Evolutionary conservation across 2,113 vertebrate genomes (phyloP).

Genomic region (Narcine bancroftii): DNA sequence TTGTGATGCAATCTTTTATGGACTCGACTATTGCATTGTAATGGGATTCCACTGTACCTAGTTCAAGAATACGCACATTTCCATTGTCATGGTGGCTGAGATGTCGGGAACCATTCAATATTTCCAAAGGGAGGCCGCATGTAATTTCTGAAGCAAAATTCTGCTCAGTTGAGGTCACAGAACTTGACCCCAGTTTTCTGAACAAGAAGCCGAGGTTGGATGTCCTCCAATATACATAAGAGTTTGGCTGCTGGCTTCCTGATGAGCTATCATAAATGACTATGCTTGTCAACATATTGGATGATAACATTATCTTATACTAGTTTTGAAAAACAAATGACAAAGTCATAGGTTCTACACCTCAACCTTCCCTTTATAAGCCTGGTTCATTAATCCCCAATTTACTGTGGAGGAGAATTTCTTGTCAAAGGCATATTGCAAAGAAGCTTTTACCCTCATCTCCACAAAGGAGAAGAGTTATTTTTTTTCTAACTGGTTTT

Average conservation of each 20-base stretch:
- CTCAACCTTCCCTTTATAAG: background rate
- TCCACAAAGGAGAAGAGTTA: background rate
- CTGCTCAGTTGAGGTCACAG: background rate
- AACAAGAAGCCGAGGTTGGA: background rate
- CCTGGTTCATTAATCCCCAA: background rate
- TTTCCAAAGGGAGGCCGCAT: background rate
- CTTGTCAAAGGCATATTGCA: background rate
- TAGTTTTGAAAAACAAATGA: background rate
- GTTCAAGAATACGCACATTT: background rate
- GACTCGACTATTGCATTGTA: no score
- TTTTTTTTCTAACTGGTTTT: background rate
- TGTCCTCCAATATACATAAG: background rate
- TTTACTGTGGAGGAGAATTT: background rate
- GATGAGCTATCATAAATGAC: background rate
- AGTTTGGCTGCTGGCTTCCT: background rate
- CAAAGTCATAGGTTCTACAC: background rate
- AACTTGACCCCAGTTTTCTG: background rate
- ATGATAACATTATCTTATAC: background rate
- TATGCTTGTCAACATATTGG: background rate
- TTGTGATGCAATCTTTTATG: no score
- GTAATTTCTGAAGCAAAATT: background rate
- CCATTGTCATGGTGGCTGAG: background rate
- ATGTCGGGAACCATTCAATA: background rate
- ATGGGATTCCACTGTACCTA: no score
- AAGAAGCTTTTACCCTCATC: background rate